phyloP scores from a whole-genome alignment of 2,888 invertebrate genomes.

The Watsonalla cultraria region DNA sequence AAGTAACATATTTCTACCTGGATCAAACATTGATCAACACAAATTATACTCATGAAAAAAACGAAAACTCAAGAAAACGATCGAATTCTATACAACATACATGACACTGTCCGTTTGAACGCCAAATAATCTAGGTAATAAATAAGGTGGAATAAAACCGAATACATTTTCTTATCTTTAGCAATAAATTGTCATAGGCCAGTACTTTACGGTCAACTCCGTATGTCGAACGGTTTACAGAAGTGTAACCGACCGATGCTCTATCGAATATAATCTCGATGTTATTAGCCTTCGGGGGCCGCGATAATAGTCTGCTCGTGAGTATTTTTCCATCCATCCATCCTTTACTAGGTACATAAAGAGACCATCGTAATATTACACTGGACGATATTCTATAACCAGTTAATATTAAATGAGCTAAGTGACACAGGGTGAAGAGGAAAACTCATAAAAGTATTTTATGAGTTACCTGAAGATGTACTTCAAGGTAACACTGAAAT shows the following conservation, averaged over 20 bases:
- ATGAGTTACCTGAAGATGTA: constrained; percentile 19
- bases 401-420: constrained; percentile 14
- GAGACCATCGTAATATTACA: background rate
- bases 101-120: too few species aligned
- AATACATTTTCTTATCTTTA: too few species aligned
- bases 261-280: background rate
- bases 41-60: too few species aligned
- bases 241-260: background rate
- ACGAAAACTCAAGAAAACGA: too few species aligned
- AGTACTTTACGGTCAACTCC: background rate
- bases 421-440: constrained; percentile 16
- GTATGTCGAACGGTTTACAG: background rate
- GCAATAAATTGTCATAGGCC: too few species aligned
- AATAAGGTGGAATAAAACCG: too few species aligned
- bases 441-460: constrained; percentile 21
- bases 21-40: too few species aligned
- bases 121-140: too few species aligned
- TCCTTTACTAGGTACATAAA: background rate
- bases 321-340: background rate
- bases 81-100: too few species aligned
- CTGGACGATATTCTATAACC: background rate
- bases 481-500: constrained; percentile 15
- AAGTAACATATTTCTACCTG: too few species aligned
- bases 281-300: background rate
- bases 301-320: constrained; percentile 3